Conservation (phyloP, 2,888 invertebrate species). For the Xestia xanthographa region DNA sequence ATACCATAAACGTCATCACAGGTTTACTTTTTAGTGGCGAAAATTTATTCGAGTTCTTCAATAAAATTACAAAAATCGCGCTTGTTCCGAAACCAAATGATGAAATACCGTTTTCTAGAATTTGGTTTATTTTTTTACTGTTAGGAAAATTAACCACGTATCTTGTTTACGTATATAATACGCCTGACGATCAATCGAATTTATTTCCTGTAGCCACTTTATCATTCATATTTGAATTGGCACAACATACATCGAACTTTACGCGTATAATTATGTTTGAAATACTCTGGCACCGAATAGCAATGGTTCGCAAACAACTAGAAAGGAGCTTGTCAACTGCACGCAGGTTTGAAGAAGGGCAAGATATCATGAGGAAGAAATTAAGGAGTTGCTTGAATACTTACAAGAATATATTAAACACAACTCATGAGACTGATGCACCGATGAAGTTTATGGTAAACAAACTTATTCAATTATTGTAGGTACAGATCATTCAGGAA, state of each 20-base stretch:
- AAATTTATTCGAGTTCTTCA: slow-evolving; percentile 6
- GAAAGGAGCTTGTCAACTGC: not conserved
- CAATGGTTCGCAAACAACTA: slow-evolving; percentile 3
- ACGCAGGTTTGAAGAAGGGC: slow-evolving; percentile 7
- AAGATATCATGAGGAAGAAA: slow-evolving; percentile 18
- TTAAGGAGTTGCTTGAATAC: not conserved
- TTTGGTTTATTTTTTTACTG: not conserved
- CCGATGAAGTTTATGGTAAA: slow-evolving; percentile 26
- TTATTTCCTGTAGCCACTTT: fast-evolving
- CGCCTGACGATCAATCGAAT: fast-evolving
- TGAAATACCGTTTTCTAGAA: slow-evolving; percentile 4
- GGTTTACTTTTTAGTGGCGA: slow-evolving; percentile 5
- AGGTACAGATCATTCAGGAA: not conserved
- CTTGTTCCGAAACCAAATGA: not conserved
- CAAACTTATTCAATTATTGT: not conserved
- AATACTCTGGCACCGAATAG: slow-evolving; percentile 16
- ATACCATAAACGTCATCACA: not conserved
- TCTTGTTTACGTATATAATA: fast-evolving
- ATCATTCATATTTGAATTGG: not conserved
- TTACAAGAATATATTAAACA: slow-evolving; percentile 25
- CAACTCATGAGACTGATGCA: not conserved
- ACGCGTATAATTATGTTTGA: slow-evolving; percentile 33
- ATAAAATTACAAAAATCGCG: not conserved
- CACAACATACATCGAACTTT: not conserved
- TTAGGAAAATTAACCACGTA: fast-evolving